phyloP scores from a whole-genome alignment of 2,797 vertebrate genomes.

The Sternotherus odoratus region DNA sequence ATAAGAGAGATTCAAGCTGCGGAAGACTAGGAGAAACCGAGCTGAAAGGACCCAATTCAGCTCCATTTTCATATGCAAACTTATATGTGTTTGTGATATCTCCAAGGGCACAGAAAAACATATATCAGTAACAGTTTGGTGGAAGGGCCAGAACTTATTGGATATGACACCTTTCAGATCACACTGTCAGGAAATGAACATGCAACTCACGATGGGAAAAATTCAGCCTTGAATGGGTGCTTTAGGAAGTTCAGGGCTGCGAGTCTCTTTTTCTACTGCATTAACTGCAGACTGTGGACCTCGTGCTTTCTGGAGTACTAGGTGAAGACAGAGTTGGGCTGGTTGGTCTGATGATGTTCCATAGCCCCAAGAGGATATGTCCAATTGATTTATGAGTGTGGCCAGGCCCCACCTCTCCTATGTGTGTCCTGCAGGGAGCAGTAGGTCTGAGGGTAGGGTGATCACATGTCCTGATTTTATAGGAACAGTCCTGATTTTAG shows the following conservation, averaged over 20 bases:
- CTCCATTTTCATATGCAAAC: background rate
- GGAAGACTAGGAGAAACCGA: constrained; percentile 12
- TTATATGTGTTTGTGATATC: constrained; percentile 29
- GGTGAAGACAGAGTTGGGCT: background rate
- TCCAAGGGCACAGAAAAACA: constrained; percentile 57
- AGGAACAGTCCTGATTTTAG: too few relatives aligned
- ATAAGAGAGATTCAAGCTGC: background rate
- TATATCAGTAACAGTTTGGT: background rate
- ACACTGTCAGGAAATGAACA: background rate
- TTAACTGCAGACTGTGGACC: background rate
- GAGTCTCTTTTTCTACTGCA: background rate
- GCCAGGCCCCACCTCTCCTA: background rate
- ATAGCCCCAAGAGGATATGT: background rate
- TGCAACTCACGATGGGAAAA: background rate
- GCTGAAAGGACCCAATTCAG: constrained; percentile 56
- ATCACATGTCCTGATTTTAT: too few relatives aligned
- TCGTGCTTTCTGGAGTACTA: background rate
- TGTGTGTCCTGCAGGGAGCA: background rate
- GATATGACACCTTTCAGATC: background rate
- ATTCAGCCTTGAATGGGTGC: background rate
- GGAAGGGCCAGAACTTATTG: background rate
- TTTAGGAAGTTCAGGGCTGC: background rate
- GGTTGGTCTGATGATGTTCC: background rate
- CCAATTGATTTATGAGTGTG: background rate
- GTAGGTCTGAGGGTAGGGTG: too few relatives aligned